Evolutionary conservation across 2,888 invertebrate genomes (phyloP).

Genomic region (Entomobrya proxima): DNA sequence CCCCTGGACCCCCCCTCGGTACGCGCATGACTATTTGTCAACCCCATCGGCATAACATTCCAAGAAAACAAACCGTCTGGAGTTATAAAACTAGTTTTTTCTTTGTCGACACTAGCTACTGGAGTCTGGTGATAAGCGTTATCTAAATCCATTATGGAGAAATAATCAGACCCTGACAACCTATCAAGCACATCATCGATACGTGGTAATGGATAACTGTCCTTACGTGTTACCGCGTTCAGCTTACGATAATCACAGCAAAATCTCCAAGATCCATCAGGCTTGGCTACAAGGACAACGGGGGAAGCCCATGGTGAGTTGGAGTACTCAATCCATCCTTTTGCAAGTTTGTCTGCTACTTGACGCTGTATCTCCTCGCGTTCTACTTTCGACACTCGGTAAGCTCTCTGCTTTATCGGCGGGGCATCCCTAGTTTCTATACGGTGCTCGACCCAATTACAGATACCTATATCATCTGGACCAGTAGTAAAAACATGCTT

Average conservation of each 20-base stretch:
- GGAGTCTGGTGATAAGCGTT: neutral
- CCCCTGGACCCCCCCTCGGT: too few species aligned
- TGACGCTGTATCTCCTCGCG: neutral
- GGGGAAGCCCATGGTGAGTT: neutral
- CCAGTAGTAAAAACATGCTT: neutral
- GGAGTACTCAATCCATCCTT: neutral
- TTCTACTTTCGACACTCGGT: neutral
- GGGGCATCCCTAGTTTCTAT: too few species aligned
- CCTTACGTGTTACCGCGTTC: neutral
- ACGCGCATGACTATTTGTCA: too few species aligned
- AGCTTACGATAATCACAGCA: slow-evolving; percentile 5
- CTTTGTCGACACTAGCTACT: neutral
- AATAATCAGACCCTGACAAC: neutral
- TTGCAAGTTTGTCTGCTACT: neutral
- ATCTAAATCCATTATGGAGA: too few species aligned
- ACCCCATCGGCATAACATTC: neutral
- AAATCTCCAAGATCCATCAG: slow-evolving; percentile 12
- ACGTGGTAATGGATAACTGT: too few species aligned
- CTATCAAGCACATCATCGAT: neutral
- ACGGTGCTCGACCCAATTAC: neutral
- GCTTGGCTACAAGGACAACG: slow-evolving; percentile 4
- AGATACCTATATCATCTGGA: neutral
- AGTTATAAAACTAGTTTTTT: slow-evolving; percentile 35
- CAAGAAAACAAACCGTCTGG: slow-evolving; percentile 19
- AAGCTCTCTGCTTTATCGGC: neutral